These are phyloP conservation scores for Tetramorium simillimum DNA, from an alignment of 1,140 invertebrate species.

Conservation along the genomic window DNA sequence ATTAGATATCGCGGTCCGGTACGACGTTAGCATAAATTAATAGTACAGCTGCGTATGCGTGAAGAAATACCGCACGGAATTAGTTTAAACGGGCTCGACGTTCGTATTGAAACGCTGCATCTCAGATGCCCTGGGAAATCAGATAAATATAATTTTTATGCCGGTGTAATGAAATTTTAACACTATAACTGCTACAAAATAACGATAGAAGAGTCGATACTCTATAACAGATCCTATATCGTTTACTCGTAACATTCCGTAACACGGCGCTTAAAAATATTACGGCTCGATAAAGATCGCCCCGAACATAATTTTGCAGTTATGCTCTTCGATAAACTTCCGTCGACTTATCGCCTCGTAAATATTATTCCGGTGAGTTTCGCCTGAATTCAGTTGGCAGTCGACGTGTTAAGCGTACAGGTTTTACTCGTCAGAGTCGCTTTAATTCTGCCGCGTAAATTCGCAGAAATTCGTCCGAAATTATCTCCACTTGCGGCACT, in stretches of 20 bases:
- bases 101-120: neutral
- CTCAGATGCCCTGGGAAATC: neutral
- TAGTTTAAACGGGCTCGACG: neutral
- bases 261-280: conserved; percentile 31
- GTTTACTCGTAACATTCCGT: neutral
- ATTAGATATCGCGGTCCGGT: neutral
- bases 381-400: conserved; percentile 34
- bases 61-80: neutral
- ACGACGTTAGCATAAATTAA: neutral
- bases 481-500: conserved; percentile 66
- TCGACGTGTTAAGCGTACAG: conserved; percentile 22
- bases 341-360: conserved; percentile 50
- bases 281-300: conserved; percentile 31
- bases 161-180: neutral
- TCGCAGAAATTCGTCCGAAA: conserved; percentile 62
- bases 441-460: conserved; percentile 58
- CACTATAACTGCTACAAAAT: neutral
- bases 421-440: conserved; percentile 43
- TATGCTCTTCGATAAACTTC: conserved; percentile 45
- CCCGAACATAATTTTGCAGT: conserved; percentile 34
- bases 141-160: conserved; percentile 25
- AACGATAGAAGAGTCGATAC: neutral
- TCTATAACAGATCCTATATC: neutral
- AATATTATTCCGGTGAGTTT: conserved; percentile 23
- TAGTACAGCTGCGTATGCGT: neutral